phyloP scores from a whole-genome alignment of 2,113 vertebrate species.

The Anoura caudifer region DNA sequence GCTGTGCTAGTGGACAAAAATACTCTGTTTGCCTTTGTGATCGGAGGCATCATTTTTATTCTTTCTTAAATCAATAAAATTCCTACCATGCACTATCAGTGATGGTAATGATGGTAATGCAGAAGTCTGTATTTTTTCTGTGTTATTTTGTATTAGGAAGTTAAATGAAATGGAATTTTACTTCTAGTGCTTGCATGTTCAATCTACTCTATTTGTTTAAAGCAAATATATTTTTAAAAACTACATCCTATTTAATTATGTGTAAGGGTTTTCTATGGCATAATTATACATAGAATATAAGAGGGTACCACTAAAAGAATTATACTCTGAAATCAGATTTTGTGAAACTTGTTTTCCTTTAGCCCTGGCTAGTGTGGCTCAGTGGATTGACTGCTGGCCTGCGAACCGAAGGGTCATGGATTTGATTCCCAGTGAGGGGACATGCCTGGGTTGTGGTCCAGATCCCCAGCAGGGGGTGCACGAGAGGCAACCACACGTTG shows the following conservation, averaged over 20 bases:
- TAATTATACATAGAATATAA: not conserved
- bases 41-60: not conserved
- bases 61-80: not conserved
- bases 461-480: too few relatives aligned
- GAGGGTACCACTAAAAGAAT: not conserved
- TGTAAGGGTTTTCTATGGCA: not conserved
- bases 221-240: not conserved
- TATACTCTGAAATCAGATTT: not conserved
- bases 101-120: not conserved
- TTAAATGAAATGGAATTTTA: not conserved
- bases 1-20: not conserved
- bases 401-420: too few relatives aligned
- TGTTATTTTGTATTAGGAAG: not conserved
- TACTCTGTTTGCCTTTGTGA: not conserved
- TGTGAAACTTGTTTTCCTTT: not conserved
- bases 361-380: too few relatives aligned
- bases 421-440: too few relatives aligned
- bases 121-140: not conserved
- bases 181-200: not conserved
- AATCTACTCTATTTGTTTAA: not conserved
- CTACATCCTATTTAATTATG: not conserved
- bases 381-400: too few relatives aligned
- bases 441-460: too few relatives aligned
- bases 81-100: not conserved
- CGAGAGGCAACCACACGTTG: too few relatives aligned